phyloP scores from a whole-genome alignment of 2,888 invertebrate genomes.

The Alentia gelatinosa region DNA sequence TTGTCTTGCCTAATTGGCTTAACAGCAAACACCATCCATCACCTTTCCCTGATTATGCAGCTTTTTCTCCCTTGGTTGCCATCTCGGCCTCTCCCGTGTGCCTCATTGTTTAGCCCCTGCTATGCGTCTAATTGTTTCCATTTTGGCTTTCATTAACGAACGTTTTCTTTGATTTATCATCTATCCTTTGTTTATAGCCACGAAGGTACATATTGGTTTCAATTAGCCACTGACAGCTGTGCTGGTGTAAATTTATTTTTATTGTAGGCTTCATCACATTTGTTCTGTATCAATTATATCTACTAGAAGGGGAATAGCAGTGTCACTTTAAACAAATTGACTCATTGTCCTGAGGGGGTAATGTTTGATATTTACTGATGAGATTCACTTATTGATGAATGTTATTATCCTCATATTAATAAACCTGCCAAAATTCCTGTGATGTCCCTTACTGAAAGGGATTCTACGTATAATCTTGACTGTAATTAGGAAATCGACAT shows the following conservation, averaged over 20 bases:
- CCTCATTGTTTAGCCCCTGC: slow-evolving; percentile 7
- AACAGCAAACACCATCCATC: slow-evolving; percentile 36
- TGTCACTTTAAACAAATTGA: too few relatives aligned
- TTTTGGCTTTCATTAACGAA: slow-evolving; percentile 21
- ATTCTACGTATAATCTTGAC: too few relatives aligned
- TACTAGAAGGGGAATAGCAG: too few relatives aligned
- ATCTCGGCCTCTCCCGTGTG: background rate
- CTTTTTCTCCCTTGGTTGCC: slow-evolving; percentile 20
- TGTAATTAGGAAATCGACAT: too few relatives aligned
- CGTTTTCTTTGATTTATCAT: background rate
- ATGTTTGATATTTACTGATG: too few relatives aligned
- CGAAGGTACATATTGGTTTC: background rate
- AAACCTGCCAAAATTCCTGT: too few relatives aligned
- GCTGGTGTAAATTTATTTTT: background rate
- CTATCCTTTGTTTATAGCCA: background rate
- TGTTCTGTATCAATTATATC: background rate
- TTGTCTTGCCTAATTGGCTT: slow-evolving; percentile 40
- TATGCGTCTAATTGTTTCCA: slow-evolving; percentile 7
- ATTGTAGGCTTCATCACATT: background rate
- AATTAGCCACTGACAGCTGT: background rate
- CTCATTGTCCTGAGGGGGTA: too few relatives aligned
- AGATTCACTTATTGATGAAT: too few relatives aligned
- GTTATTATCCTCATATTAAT: too few relatives aligned
- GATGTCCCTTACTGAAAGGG: too few relatives aligned
- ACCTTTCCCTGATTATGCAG: slow-evolving; percentile 17